A percentile compares a stretch with the other conserved stretches of the same genome.
phyloP scores from a whole-genome alignment of 2,888 invertebrate species.

The Agonopterix subpropinquella region DNA sequence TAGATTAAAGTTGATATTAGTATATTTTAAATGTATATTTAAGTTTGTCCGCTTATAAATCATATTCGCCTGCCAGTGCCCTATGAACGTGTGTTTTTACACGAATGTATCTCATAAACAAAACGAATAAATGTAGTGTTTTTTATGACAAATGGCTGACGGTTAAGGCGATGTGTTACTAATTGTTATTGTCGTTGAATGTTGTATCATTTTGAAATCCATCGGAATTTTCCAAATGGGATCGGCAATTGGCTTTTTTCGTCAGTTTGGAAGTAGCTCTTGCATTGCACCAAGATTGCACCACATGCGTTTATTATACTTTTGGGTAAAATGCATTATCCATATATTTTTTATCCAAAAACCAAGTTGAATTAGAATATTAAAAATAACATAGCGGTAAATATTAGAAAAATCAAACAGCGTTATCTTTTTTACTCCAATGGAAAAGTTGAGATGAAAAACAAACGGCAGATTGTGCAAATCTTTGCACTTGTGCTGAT shows the following conservation, averaged over 20 bases:
- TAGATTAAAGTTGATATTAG: constrained; percentile 23
- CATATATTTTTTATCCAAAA: too few species aligned
- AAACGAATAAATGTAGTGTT: constrained; percentile 47
- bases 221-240: background rate
- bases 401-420: too few species aligned
- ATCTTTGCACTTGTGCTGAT: too few species aligned
- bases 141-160: constrained; percentile 42
- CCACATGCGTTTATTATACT: too few species aligned
- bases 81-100: constrained; percentile 63
- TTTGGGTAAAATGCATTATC: too few species aligned
- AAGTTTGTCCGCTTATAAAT: constrained; percentile 46
- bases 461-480: too few species aligned
- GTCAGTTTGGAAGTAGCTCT: too few species aligned
- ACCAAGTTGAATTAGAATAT: too few species aligned
- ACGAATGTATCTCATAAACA: constrained; percentile 51
- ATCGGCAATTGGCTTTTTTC: background rate
- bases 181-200: constrained; percentile 37
- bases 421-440: too few species aligned
- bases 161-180: constrained; percentile 30
- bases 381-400: too few species aligned
- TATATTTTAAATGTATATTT: constrained; percentile 1
- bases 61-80: constrained; percentile 58
- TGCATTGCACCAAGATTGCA: too few species aligned
- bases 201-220: background rate
- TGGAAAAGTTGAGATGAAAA: too few species aligned